Evolutionary conservation across 2,797 vertebrate genomes (phyloP), one percentile per base, ranked within the genome.

Genomic region (Macrochelys suwanniensis): DNA sequence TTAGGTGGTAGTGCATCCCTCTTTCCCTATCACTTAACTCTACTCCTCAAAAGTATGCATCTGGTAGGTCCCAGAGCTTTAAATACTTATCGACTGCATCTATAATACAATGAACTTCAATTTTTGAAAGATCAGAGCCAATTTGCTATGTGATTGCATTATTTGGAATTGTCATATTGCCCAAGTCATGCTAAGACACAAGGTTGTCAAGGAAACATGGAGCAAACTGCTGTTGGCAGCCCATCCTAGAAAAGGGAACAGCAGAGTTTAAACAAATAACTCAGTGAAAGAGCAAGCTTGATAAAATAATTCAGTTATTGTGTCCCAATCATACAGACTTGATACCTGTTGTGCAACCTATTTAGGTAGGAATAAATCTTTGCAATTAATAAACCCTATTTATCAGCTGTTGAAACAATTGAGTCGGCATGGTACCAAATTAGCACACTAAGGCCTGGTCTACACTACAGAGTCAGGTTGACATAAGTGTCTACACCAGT

Each of bases 91-190:
- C 37, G 16, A 57, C 56, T 81, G 82, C 50, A 79, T 89, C 53
- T 88, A 49, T 86, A 95, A 76, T 74, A 51, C 45, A 42, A 59
- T 71, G 42, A 16, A 84, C 13, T 3, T 1, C 51, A 83, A 25
- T 51, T 12, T 87, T 87, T 54, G 26, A 47, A 84, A 26, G 68
- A 37, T 5, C 28, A 5, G 4, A 88, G 16, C 37, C 68, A 93
- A 57, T 77, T 88, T 83, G 79, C 45, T 86, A 0, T 54, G 54
- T 65, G 77, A 11, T 89, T 94, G 65, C 80, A 54, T 85, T 82
- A 61, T 26, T 84, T 95, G 86, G 82, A 94, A 86, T 79, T 37
- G 74, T 84, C 89, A 96, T 95, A 88, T 84, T 89, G 82, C 89
- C 65, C 82, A 92, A 81, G 94, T 57, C 79, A 2, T 84, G 80